Conservation (phyloP, 2,888 invertebrate genomes). For the Atherix ibis region DNA sequence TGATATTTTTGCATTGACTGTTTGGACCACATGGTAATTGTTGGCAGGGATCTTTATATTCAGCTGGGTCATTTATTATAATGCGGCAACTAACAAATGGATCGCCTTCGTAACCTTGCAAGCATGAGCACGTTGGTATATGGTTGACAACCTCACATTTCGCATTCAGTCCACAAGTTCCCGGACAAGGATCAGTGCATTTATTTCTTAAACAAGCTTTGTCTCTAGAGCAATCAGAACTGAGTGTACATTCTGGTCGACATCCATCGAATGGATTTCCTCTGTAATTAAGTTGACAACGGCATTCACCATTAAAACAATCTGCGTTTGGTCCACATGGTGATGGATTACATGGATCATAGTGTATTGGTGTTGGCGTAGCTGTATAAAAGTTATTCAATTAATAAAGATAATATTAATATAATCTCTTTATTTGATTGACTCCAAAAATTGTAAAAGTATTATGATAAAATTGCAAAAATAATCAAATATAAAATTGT, state of each 20-base stretch:
- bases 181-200: constrained; percentile 59
- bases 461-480: no score
- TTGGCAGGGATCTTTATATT: constrained; percentile 30
- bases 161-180: constrained; percentile 56
- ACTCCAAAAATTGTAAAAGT: no score
- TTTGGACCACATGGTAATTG: constrained; percentile 47
- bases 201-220: constrained; percentile 53
- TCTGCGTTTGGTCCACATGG: constrained; percentile 65
- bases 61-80: constrained; percentile 19
- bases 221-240: constrained; percentile 51
- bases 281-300: constrained; percentile 52
- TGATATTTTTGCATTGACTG: constrained; percentile 41
- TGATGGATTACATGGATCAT: constrained; percentile 48
- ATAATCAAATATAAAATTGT: no score
- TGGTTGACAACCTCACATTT: constrained; percentile 58
- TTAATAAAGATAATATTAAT: constrained; percentile 8
- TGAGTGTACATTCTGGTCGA: constrained; percentile 58
- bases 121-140: constrained; percentile 57
- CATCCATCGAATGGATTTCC: constrained; percentile 53
- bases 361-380: constrained; percentile 19
- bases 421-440: neutral
- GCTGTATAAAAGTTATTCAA: constrained; percentile 33
- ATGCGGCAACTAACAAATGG: constrained; percentile 44
- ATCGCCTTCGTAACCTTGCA: constrained; percentile 51
- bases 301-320: constrained; percentile 51